phyloP scores from a whole-genome alignment of 1,140 invertebrate species.

The Drosophila sproati region DNA sequence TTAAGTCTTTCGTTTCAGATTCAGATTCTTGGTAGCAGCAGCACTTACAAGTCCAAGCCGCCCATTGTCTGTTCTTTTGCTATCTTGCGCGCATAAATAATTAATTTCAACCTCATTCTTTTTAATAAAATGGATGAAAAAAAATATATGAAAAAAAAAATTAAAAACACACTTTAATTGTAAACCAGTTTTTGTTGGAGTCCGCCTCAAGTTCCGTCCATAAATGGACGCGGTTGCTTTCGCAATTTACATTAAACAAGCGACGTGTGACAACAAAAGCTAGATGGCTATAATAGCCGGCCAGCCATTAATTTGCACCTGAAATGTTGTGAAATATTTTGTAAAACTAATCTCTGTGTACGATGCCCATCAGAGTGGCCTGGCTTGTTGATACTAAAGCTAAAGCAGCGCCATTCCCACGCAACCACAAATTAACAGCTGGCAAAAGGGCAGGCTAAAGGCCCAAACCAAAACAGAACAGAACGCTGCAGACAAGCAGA shows the following conservation, averaged over 20 bases:
- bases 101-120: conserved; percentile 71
- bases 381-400: conserved; percentile 4
- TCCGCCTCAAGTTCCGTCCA: conserved; percentile 51
- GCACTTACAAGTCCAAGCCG: conserved; percentile 33
- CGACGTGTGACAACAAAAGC: conserved; percentile 43
- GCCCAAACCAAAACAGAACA: conserved; percentile 1
- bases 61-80: conserved; percentile 37
- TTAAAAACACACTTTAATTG: conserved; percentile 73
- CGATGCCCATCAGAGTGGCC: background rate
- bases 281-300: conserved; percentile 39
- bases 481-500: conserved; percentile 45
- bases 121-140: conserved; percentile 40
- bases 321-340: conserved; percentile 70
- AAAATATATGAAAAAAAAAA: conserved; percentile 40
- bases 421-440: conserved; percentile 30
- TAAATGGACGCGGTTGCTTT: conserved; percentile 63
- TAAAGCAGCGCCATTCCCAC: conserved; percentile 31
- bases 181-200: conserved; percentile 62
- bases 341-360: conserved; percentile 47
- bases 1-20: conserved; percentile 46
- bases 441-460: conserved; percentile 22
- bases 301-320: conserved; percentile 56
- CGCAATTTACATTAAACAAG: conserved; percentile 70
- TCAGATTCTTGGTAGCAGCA: conserved; percentile 29
- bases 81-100: conserved; percentile 77